Percentiles rank a stretch among this genome's conserved stretches.
These are phyloP conservation scores for Drosophila virilis DNA, from an alignment of 1,140 invertebrate species.

Conservation along the genomic window DNA sequence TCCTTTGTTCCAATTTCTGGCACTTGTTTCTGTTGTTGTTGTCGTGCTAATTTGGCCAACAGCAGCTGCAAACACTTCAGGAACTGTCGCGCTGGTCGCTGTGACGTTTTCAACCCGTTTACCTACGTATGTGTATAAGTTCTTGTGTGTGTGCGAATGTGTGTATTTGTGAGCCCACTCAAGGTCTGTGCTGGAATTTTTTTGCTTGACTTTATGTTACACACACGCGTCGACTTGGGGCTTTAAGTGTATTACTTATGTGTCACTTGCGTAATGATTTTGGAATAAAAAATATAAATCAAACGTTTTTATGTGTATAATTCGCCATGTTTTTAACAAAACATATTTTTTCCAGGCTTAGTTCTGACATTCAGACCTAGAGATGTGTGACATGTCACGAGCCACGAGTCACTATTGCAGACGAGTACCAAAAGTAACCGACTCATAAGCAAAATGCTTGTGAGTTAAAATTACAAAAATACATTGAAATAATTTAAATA, in stretches of 20 bases:
- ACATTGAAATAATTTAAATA: not conserved
- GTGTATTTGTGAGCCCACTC: constrained; percentile 57
- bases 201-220: constrained; percentile 38
- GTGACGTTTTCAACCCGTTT: constrained; percentile 66
- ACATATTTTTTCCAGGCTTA: constrained; percentile 68
- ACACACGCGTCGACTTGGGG: constrained; percentile 31
- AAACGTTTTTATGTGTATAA: constrained; percentile 39
- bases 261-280: constrained; percentile 20
- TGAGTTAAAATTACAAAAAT: not conserved
- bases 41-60: constrained; percentile 45
- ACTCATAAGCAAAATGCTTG: not conserved
- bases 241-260: not conserved
- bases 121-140: constrained; percentile 36
- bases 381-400: constrained; percentile 33
- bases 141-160: constrained; percentile 41
- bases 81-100: constrained; percentile 40
- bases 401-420: constrained; percentile 11
- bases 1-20: constrained; percentile 41
- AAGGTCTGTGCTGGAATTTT: constrained; percentile 81
- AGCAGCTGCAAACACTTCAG: constrained; percentile 55
- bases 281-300: constrained; percentile 14
- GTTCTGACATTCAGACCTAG: constrained; percentile 58
- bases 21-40: constrained; percentile 25
- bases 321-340: constrained; percentile 66
- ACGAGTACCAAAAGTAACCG: constrained; percentile 12